Conservation (phyloP, 2,888 invertebrate genomes). For the Papilio demoleus region DNA sequence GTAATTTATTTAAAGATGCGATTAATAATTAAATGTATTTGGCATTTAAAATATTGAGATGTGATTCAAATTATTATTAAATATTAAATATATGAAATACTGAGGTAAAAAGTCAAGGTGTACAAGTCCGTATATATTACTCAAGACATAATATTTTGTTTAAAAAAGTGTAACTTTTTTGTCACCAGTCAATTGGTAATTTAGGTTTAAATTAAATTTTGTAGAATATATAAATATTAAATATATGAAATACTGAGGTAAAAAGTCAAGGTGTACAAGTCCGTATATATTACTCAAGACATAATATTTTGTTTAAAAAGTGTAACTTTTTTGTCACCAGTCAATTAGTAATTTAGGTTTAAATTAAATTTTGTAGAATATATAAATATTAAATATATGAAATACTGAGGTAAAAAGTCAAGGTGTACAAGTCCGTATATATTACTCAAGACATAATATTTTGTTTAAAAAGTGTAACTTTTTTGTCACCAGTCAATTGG, state of each 20-base stretch:
- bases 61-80: background rate
- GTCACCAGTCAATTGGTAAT: background rate
- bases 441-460: background rate
- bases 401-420: constrained; percentile 22
- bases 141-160: background rate
- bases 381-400: background rate
- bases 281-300: background rate
- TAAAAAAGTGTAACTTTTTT: background rate
- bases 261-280: constrained; percentile 16
- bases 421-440: background rate
- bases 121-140: background rate
- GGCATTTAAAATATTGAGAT: constrained; percentile 20
- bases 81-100: background rate
- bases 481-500: background rate
- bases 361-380: too few relatives aligned
- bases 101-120: constrained; percentile 22
- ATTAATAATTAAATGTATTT: constrained; percentile 22
- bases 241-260: constrained; percentile 11
- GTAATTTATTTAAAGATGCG: constrained; percentile 32
- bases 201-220: too few relatives aligned
- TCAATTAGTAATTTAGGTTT: background rate
- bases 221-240: background rate
- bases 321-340: background rate
- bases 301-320: background rate
- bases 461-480: background rate